Conservation (phyloP, 2,113 vertebrate species). For the Apeltes quadracus region DNA sequence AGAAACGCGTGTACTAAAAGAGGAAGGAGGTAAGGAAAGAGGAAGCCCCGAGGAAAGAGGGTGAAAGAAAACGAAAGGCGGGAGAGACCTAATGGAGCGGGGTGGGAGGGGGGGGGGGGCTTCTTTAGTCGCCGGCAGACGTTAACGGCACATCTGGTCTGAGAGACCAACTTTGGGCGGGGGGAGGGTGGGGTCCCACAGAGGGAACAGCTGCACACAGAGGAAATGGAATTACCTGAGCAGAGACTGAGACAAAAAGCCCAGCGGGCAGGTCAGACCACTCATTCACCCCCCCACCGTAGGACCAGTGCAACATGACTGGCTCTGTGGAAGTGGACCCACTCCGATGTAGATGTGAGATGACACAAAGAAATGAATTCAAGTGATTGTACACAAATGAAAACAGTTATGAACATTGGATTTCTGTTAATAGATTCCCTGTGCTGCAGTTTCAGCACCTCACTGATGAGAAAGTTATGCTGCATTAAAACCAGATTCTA, state of each 20-base stretch:
- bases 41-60: background rate
- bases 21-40: background rate
- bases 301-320: too few species aligned
- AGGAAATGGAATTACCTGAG: slow-evolving; percentile 51
- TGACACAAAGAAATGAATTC: too few species aligned
- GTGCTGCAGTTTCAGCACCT: too few species aligned
- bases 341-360: background rate
- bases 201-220: slow-evolving; percentile 12
- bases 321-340: too few species aligned
- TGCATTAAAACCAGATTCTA: too few species aligned
- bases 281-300: background rate
- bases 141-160: slow-evolving; percentile 11
- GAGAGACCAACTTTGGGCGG: background rate
- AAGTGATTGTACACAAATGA: background rate
- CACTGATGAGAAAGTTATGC: too few species aligned
- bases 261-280: slow-evolving; percentile 40
- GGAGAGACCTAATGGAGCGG: background rate
- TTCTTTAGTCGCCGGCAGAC: background rate
- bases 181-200: slow-evolving; percentile 11
- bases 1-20: background rate
- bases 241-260: slow-evolving; percentile 22
- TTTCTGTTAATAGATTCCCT: background rate
- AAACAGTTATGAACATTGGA: background rate
- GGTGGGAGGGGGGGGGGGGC: too few species aligned
- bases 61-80: background rate